Percentiles rank a stretch among this genome's conserved stretches.
These are phyloP conservation scores for Protobothrops flavoviridis DNA, from an alignment of 2,113 vertebrate genomes.

Conservation along the genomic window DNA sequence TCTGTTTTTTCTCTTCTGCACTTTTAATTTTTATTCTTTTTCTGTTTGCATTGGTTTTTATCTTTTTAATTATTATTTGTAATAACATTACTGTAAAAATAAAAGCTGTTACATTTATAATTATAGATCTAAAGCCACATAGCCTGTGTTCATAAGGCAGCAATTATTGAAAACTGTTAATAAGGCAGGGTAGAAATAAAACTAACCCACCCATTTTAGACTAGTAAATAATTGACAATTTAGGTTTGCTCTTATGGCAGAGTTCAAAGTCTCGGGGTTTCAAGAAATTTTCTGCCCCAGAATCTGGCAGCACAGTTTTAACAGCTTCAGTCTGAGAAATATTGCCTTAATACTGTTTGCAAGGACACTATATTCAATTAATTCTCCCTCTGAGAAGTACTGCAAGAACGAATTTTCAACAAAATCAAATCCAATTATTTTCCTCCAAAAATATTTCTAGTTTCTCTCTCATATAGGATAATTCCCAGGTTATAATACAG, in stretches of 20 bases:
- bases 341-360: neutral
- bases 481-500: neutral
- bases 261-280: conserved; percentile 5
- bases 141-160: neutral
- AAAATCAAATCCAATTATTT: neutral
- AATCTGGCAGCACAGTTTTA: neutral
- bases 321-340: neutral
- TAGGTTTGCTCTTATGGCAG: neutral
- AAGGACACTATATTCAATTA: neutral
- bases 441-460: neutral
- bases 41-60: neutral
- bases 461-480: neutral
- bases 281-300: neutral
- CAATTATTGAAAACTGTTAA: neutral
- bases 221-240: conserved; percentile 25
- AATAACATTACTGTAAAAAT: neutral
- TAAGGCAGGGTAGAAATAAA: neutral
- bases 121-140: conserved; percentile 5
- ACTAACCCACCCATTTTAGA: conserved; percentile 5
- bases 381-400: neutral
- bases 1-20: neutral
- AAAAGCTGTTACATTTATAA: conserved; percentile 7
- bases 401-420: neutral
- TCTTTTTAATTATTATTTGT: neutral
- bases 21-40: neutral